Evolutionary conservation across 2,797 vertebrate species (phyloP).

Genomic region (Anabas testudineus): DNA sequence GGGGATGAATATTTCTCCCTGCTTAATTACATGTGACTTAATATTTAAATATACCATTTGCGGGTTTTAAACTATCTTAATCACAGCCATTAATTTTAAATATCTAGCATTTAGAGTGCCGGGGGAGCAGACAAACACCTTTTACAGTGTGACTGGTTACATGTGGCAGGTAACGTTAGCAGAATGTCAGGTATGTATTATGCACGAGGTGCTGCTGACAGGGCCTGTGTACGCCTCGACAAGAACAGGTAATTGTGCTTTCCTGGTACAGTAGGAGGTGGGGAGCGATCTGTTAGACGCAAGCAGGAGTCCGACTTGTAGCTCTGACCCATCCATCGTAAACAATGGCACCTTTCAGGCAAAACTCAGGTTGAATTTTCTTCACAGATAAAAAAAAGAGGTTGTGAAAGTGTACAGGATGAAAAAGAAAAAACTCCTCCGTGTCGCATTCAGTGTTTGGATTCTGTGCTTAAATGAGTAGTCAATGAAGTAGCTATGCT

Average conservation of each 20-base stretch:
- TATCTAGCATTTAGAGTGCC: conserved; percentile 88
- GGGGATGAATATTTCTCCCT: conserved; percentile 92
- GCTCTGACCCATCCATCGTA: conserved; percentile 49
- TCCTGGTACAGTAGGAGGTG: conserved; percentile 65
- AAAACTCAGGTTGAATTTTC: conserved; percentile 15
- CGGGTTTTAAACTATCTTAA: conserved; percentile 94
- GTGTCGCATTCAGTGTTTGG: background rate
- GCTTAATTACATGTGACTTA: conserved; percentile 97
- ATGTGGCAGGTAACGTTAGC: conserved; percentile 88
- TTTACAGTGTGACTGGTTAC: conserved; percentile 94
- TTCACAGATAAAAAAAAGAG: background rate
- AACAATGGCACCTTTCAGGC: conserved; percentile 49
- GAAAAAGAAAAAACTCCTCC: background rate
- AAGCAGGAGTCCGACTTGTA: conserved; percentile 36
- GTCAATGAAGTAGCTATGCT: background rate
- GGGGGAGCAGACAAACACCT: conserved; percentile 92
- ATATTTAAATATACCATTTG: conserved; percentile 98
- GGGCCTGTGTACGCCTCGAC: conserved; percentile 66
- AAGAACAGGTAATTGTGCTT: conserved; percentile 84
- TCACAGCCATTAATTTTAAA: conserved; percentile 97
- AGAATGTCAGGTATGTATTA: conserved; percentile 90
- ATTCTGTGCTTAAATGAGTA: conserved; percentile 10
- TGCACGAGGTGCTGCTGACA: conserved; percentile 81
- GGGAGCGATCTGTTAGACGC: conserved; percentile 63
- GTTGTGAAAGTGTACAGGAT: background rate